Conservation (phyloP, 2,113 vertebrate species). For the Ibidorhyncha struthersii region DNA sequence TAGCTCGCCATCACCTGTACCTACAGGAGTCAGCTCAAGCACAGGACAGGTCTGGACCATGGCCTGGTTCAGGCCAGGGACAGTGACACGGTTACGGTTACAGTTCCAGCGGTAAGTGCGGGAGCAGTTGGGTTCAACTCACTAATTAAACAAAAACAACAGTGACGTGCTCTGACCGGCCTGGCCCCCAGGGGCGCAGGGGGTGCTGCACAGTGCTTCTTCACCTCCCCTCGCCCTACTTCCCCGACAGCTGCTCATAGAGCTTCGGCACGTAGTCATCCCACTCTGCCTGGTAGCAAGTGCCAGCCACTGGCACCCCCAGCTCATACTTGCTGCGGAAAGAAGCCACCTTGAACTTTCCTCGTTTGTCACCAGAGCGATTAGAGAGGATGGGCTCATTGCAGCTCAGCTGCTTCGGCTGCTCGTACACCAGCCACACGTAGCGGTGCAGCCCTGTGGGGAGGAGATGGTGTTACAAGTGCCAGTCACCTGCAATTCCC, state of each 20-base stretch:
- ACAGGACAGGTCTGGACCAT: background rate
- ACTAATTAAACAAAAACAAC: background rate
- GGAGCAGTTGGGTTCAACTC: background rate
- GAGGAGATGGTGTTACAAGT: background rate
- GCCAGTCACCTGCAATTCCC: fast-evolving
- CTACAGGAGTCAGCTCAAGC: fast-evolving
- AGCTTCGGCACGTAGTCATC: conserved; percentile 94
- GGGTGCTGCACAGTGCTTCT: background rate
- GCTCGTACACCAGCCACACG: conserved; percentile 94
- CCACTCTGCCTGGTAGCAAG: conserved; percentile 96
- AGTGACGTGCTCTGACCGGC: fast-evolving
- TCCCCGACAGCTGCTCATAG: conserved; percentile 90
- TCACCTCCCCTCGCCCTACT: conserved; percentile 47
- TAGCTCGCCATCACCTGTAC: background rate
- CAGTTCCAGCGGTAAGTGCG: fast-evolving
- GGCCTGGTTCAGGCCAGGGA: background rate
- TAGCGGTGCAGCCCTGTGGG: conserved; percentile 91
- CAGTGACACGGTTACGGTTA: background rate
- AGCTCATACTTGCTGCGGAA: conserved; percentile 92
- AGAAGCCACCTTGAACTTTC: conserved; percentile 84
- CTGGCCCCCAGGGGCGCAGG: fast-evolving
- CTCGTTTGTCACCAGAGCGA: conserved; percentile 86
- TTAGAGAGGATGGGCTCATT: conserved; percentile 84
- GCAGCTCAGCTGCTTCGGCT: conserved; percentile 80
- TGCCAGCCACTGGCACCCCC: conserved; percentile 82